Evolutionary conservation across 2,113 vertebrate genomes (phyloP).

Genomic region (Alaudala cheleensis): DNA sequence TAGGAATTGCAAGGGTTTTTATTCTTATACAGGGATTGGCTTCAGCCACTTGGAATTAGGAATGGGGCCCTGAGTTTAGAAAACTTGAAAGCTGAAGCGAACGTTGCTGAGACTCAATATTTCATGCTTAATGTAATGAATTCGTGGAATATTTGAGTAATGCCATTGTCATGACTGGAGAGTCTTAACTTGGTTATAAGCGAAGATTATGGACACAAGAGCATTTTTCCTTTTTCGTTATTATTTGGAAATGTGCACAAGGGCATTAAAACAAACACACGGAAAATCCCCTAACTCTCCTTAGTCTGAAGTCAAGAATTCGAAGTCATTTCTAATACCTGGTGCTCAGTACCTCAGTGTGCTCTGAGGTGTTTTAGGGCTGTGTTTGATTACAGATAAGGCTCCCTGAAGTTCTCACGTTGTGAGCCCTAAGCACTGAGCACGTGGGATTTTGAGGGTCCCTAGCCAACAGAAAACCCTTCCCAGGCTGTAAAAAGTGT

Average conservation of each 20-base stretch:
- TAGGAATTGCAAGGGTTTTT: not conserved
- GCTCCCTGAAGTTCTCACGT: not conserved
- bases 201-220: slow-evolving; percentile 20
- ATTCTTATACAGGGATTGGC: not conserved
- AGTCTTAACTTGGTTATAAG: not conserved
- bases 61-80: not conserved
- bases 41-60: not conserved
- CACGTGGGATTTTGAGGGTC: not conserved
- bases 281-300: slow-evolving; percentile 63
- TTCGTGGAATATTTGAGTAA: slow-evolving; percentile 41
- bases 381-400: not conserved
- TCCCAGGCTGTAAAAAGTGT: not conserved
- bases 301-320: slow-evolving; percentile 57
- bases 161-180: not conserved
- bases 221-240: slow-evolving; percentile 40
- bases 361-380: not conserved
- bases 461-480: not conserved
- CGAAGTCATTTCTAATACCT: slow-evolving; percentile 15
- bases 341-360: not conserved
- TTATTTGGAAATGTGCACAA: slow-evolving; percentile 56
- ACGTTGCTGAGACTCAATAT: not conserved
- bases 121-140: slow-evolving; percentile 20
- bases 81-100: not conserved
- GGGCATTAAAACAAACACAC: slow-evolving; percentile 39
- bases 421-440: not conserved